These are phyloP conservation scores for Busseola fusca DNA, from an alignment of 2,888 invertebrate species.

Conservation along the genomic window DNA sequence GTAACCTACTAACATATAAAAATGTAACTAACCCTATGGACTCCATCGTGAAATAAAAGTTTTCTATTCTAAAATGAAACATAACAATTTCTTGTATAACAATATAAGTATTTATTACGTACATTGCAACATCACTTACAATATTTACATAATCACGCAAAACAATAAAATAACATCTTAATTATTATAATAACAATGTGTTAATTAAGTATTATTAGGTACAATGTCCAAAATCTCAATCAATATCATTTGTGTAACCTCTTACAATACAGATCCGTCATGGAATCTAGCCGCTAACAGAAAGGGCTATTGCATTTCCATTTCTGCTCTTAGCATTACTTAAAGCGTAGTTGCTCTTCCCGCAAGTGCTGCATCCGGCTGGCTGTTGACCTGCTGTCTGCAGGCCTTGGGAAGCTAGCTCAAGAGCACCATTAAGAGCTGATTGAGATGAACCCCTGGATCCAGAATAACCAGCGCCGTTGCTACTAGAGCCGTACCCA, in stretches of 20 bases:
- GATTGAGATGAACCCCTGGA: slow-evolving; percentile 59
- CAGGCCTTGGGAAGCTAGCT: slow-evolving; percentile 76
- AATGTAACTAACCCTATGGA: background rate
- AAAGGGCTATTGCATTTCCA: slow-evolving; percentile 82
- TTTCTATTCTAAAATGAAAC: background rate
- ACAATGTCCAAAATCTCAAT: slow-evolving; percentile 7
- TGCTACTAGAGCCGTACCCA: slow-evolving; percentile 25
- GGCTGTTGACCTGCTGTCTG: slow-evolving; percentile 64
- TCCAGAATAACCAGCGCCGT: slow-evolving; percentile 14
- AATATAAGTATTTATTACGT: slow-evolving; percentile 18
- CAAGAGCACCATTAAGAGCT: slow-evolving; percentile 74
- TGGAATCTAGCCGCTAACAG: slow-evolving; percentile 75
- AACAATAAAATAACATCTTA: slow-evolving; percentile 33
- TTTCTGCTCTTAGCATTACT: slow-evolving; percentile 83
- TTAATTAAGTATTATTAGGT: slow-evolving; percentile 4
- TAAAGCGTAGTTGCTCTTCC: slow-evolving; percentile 77
- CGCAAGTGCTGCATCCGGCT: slow-evolving; percentile 76
- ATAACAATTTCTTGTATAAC: background rate
- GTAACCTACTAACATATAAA: background rate
- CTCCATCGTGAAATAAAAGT: no score
- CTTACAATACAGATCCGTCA: slow-evolving; percentile 5
- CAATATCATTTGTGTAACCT: background rate
- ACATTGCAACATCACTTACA: slow-evolving; percentile 16
- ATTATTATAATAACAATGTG: slow-evolving; percentile 10
- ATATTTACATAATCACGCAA: slow-evolving; percentile 35